Evolutionary conservation across 2,797 vertebrate genomes (phyloP).

Genomic region (Gastrophryne carolinensis): DNA sequence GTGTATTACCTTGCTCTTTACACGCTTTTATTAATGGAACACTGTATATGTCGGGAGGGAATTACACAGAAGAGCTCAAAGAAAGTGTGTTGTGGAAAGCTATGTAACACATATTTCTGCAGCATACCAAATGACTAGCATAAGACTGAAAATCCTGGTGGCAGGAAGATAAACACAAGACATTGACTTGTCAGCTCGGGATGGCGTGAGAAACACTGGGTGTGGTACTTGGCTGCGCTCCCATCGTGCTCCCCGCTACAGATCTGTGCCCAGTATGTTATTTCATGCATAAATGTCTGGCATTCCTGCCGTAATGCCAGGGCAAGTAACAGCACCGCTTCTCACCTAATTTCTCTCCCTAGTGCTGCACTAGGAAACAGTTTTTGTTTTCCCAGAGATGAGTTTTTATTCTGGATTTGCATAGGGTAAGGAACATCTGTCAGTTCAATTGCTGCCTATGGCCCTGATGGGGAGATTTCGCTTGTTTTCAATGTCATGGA

Average conservation of each 20-base stretch:
- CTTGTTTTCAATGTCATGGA: neutral
- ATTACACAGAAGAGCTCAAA: neutral
- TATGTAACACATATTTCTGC: neutral
- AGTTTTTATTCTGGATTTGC: too few relatives aligned
- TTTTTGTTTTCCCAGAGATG: too few relatives aligned
- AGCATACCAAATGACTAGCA: neutral
- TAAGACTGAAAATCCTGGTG: neutral
- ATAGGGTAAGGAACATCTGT: neutral
- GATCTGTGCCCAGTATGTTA: slow-evolving; percentile 11
- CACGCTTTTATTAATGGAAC: too few relatives aligned
- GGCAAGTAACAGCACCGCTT: slow-evolving; percentile 10
- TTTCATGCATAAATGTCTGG: slow-evolving; percentile 27
- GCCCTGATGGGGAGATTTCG: too few relatives aligned
- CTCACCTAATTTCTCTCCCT: neutral
- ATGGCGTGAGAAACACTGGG: slow-evolving; percentile 16
- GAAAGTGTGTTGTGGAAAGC: neutral
- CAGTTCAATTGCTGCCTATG: too few relatives aligned
- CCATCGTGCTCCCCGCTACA: neutral
- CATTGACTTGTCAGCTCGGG: neutral
- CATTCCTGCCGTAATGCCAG: slow-evolving; percentile 17
- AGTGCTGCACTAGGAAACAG: too few relatives aligned
- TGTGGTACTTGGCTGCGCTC: slow-evolving; percentile 2
- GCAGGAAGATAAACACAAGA: neutral
- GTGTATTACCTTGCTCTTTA: too few relatives aligned
- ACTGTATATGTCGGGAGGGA: neutral